phyloP scores from a whole-genome alignment of 2,113 vertebrate species.

The Corydoras maculifer region DNA sequence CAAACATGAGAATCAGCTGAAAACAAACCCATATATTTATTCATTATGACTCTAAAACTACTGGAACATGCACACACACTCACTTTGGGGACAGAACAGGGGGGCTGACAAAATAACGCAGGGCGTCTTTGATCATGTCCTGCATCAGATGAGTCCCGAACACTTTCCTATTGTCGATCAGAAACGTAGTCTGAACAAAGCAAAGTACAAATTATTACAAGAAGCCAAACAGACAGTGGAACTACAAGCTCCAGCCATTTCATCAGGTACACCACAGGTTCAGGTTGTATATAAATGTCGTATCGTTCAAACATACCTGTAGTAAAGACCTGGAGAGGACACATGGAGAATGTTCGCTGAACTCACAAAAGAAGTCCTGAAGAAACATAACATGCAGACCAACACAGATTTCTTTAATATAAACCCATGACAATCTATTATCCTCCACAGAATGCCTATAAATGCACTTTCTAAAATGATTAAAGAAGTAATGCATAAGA shows the following conservation, averaged over 20 bases:
- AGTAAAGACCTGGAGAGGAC: slow-evolving; percentile 95
- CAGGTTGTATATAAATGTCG: no score
- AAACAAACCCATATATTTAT: no score
- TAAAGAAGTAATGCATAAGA: no score
- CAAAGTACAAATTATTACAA: background rate
- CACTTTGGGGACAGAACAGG: slow-evolving; percentile 96
- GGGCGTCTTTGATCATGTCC: slow-evolving; percentile 97
- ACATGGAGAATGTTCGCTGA: slow-evolving; percentile 96
- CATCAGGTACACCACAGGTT: background rate
- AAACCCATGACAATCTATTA: no score
- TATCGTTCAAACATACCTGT: slow-evolving; percentile 68
- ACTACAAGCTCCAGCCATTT: background rate
- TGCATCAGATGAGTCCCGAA: slow-evolving; percentile 97
- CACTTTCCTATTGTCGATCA: slow-evolving; percentile 96
- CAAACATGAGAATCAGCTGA: background rate
- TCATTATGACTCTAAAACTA: no score
- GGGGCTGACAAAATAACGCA: slow-evolving; percentile 92
- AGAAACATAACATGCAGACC: no score
- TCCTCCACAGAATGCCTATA: no score
- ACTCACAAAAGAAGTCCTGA: slow-evolving; percentile 98
- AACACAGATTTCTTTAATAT: no score
- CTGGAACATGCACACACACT: slow-evolving; percentile 46
- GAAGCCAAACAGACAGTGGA: background rate
- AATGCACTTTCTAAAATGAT: no score
- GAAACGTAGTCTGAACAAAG: slow-evolving; percentile 79